A percentile compares a stretch with the other conserved stretches of the same genome.
phyloP scores from a whole-genome alignment of 1,140 invertebrate species.

The Drosophila lacertosa region DNA sequence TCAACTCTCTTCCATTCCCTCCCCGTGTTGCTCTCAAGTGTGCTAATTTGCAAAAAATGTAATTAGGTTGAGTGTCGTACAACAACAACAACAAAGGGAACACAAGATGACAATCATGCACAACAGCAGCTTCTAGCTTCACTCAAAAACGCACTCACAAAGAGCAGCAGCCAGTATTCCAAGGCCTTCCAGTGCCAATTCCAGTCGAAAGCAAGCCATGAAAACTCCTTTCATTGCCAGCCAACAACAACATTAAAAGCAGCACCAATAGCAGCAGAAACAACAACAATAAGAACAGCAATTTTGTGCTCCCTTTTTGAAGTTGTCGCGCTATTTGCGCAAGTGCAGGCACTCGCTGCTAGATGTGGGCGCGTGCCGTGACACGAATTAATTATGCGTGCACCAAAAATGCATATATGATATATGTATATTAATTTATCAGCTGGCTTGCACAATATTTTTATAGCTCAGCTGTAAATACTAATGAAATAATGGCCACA shows the following conservation, averaged over 20 bases:
- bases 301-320: conserved; percentile 64
- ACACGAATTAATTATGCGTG: conserved; percentile 23
- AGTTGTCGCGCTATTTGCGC: conserved; percentile 75
- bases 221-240: conserved; percentile 75
- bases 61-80: conserved; percentile 36
- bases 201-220: conserved; percentile 52
- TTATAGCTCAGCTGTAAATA: no score
- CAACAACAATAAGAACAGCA: conserved; percentile 36
- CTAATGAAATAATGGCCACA: neutral
- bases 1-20: conserved; percentile 15
- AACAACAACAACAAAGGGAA: conserved; percentile 11
- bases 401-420: neutral
- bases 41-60: conserved; percentile 67
- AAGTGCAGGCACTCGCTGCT: conserved; percentile 66
- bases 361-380: conserved; percentile 34
- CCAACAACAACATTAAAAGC: conserved; percentile 29
- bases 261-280: conserved; percentile 16
- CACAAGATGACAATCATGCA: conserved; percentile 45
- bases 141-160: neutral
- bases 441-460: no score
- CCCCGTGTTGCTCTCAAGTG: conserved; percentile 37
- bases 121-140: conserved; percentile 56
- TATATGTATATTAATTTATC: no score
- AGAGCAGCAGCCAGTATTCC: conserved; percentile 31
- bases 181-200: conserved; percentile 70